These are phyloP conservation scores for Dromas ardeola DNA, from an alignment of 2,113 vertebrate genomes.

Conservation along the genomic window DNA sequence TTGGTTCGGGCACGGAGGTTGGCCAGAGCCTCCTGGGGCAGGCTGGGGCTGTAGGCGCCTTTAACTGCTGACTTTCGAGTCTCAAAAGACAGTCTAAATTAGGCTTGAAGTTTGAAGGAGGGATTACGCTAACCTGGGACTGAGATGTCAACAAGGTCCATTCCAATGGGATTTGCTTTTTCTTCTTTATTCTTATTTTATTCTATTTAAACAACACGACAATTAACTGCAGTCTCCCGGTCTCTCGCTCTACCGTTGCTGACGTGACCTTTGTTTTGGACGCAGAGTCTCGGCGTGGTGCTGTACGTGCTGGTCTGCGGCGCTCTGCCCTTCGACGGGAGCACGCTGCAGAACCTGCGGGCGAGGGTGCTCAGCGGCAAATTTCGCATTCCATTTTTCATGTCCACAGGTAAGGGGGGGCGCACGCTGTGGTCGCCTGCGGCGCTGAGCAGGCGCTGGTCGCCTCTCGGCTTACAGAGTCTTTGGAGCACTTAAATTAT, in stretches of 20 bases:
- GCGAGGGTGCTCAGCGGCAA: constrained; percentile 96
- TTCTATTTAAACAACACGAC: accelerated
- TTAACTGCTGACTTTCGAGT: not conserved
- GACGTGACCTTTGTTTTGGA: not conserved
- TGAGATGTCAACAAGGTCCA: not conserved
- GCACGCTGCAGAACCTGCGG: constrained; percentile 96
- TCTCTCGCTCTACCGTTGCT: not conserved
- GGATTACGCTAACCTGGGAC: no score
- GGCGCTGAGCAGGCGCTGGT: not conserved
- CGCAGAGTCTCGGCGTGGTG: constrained; percentile 94
- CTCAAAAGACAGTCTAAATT: not conserved
- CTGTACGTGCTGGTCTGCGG: constrained; percentile 97
- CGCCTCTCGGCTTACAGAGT: not conserved
- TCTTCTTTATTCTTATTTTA: accelerated
- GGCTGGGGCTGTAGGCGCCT: not conserved
- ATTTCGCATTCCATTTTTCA: constrained; percentile 98
- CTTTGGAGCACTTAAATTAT: accelerated
- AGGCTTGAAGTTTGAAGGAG: not conserved
- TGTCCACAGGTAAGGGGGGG: constrained; percentile 91
- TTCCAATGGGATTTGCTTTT: not conserved
- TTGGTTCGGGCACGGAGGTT: not conserved
- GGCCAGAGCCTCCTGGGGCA: not conserved
- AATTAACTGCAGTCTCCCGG: accelerated
- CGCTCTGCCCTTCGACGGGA: constrained; percentile 95
- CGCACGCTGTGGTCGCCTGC: not conserved